phyloP scores from a whole-genome alignment of 1,140 invertebrate genomes.

The Oedothorax gibbosus region DNA sequence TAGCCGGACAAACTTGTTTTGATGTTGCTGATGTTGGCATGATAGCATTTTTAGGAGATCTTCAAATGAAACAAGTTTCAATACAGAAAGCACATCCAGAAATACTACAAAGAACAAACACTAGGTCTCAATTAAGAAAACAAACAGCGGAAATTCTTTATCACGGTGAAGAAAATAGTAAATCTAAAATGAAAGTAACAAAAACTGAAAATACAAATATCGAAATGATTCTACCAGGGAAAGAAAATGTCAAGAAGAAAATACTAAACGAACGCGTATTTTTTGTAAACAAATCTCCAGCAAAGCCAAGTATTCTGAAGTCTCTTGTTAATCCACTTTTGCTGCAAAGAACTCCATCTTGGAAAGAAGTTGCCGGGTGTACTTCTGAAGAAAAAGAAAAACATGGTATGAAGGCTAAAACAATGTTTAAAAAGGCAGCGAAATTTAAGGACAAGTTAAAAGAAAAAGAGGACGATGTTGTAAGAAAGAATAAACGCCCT shows the following conservation, averaged over 20 bases:
- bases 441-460: conserved; percentile 37
- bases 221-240: conserved; percentile 52
- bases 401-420: conserved; percentile 15
- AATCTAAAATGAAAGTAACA: conserved; percentile 58
- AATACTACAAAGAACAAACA: conserved; percentile 55
- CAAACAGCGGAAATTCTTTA: conserved; percentile 59
- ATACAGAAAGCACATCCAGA: conserved; percentile 51
- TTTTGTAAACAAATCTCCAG: no score
- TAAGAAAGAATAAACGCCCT: background rate
- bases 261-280: conserved; percentile 22
- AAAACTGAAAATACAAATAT: conserved; percentile 56
- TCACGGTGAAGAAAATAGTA: conserved; percentile 57
- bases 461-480: no score
- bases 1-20: conserved; percentile 90
- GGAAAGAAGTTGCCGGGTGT: conserved; percentile 39
- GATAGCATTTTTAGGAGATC: conserved; percentile 82
- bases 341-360: conserved; percentile 7
- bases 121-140: conserved; percentile 49
- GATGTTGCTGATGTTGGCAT: conserved; percentile 90
- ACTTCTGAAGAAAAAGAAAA: conserved; percentile 25
- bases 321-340: no score
- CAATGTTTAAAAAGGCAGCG: conserved; percentile 47
- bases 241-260: conserved; percentile 86
- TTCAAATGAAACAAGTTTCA: conserved; percentile 80
- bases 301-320: no score